Evolutionary conservation across 2,113 vertebrate genomes (phyloP).

Genomic region (Leiothrix lutea): DNA sequence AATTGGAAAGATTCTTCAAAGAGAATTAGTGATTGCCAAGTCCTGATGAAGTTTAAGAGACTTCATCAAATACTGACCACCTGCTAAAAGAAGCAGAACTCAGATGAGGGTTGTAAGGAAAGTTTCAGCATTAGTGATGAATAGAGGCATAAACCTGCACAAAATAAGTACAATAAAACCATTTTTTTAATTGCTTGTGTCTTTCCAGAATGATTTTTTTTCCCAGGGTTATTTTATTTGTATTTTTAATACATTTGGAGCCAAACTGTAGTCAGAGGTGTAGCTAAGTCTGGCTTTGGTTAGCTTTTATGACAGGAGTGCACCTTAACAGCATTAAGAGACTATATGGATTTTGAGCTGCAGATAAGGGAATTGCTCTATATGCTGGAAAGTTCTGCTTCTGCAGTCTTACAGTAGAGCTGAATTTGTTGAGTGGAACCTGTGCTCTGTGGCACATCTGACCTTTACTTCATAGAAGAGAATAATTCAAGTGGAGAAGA

Average conservation of each 20-base stretch:
- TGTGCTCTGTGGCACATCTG: neutral
- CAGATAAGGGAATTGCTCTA: neutral
- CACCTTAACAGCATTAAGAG: neutral
- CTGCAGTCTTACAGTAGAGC: neutral
- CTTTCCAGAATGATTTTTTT: neutral
- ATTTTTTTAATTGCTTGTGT: neutral
- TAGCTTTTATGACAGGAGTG: neutral
- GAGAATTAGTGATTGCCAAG: neutral
- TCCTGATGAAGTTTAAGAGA: neutral
- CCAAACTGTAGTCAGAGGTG: neutral
- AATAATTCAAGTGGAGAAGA: neutral
- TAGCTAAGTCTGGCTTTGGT: neutral
- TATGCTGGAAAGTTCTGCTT: neutral
- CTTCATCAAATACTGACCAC: neutral
- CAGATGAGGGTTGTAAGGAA: neutral
- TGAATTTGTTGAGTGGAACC: neutral
- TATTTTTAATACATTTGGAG: neutral
- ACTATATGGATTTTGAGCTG: neutral
- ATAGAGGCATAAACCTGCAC: neutral
- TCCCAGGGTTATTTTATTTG: neutral
- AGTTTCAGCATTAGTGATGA: neutral
- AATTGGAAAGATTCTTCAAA: slow-evolving; percentile 40
- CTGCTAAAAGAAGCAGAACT: neutral
- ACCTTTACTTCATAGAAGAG: neutral
- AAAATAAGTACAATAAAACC: neutral